Base-by-base conservation (phyloP, 2,797 vertebrate species). In the Chelmon rostratus region DNA sequence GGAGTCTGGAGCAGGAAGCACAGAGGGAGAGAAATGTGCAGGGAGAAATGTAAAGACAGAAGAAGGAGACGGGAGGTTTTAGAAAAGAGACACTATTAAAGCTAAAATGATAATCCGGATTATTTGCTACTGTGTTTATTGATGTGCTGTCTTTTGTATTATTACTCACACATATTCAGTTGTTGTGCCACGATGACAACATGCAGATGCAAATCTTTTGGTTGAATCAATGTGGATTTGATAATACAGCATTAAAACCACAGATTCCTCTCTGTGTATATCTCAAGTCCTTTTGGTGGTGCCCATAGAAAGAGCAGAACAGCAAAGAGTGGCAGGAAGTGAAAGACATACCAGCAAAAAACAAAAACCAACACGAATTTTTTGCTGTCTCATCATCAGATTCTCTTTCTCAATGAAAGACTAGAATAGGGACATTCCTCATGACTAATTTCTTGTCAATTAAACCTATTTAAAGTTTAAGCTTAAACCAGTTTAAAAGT, bases 1-100 rank as follows among this genome's bases (percentile, higher is more conserved):
- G 25, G 31, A 3, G 40, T 62, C 19, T 47, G 42, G 23, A 73
- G 78, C 67, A 63, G 74, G 75, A 84, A 73, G 75, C 18, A 59
- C 52, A 56, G 38, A 49, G 33, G 40, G 71, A 57, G 52, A 71
- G 52, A 52, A 52, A 42, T 50, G 40, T 2, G 47, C 21, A 64
- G 47, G 35, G 28, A 74, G 47, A 57, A 31, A 65, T 56, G 52
- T 58, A 49, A 57, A 49, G 49, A 66, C 3, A 54, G 5, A 28
- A 50, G 28, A 52, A 35, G 31, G 21, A 54, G 33, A 49, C 31
- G 37, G 19, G 28, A 37, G 44, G 19, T 49, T 42, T 49, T 42
- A 72, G 6, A n/a, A 10, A 40, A 65, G 38, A 35, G 5, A 16
- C 11, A 65, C 9, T 53, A 28, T 44, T 42, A 44, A 3, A 31